Evolutionary conservation across 2,888 invertebrate species (phyloP), one percentile per base, ranked within the genome.

Genomic region (Agrochola macilenta): DNA sequence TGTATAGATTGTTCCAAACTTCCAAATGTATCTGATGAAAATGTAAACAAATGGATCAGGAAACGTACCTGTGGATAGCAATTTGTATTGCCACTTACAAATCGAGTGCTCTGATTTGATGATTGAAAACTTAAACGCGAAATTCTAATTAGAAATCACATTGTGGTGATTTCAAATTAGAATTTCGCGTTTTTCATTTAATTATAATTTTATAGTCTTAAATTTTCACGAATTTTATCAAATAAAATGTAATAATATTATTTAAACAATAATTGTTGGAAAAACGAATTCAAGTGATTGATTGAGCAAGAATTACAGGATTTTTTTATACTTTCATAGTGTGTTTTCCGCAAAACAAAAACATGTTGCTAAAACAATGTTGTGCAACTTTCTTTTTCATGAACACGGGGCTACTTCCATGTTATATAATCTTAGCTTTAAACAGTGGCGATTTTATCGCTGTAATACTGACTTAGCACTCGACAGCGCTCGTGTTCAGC

Each of bases 401-500:
- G 17, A 35, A n/a, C 35, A 7, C 14, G 5, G 12, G 14, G 23
- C 20, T 69, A n/a, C 12, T 35, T 5, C 9, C 60, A 20, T 60
- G 17, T 57, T 17, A n/a, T 26, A 1, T 39, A 52, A 43, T 30
- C 12, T 63, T 26, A 61, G 7, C 2, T 43, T 76, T 83, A 85
- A 46, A 88, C 86, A 43, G 79, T 64, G 0, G 78, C 66, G 5
- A 76, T 66, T n/a, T 77, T 89, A 12, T 91, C 90, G 39, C 79
- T 83, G 79, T 93, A 90, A 74, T 93, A 94, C 87, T 95, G 93
- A 86, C 91, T 89, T 0, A 95, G 89, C 49, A 95, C 95, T 3
- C 96, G 94, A 84, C 93, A 91, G 1, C 96, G 93, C 90, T 96
- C 96, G 89, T 92, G 94, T 3, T 91, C 90, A 0, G 95, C 95